Evolutionary conservation across 2,113 vertebrate species (phyloP), one percentile per base, ranked within the genome.

Genomic region (Crypturellus undulatus): DNA sequence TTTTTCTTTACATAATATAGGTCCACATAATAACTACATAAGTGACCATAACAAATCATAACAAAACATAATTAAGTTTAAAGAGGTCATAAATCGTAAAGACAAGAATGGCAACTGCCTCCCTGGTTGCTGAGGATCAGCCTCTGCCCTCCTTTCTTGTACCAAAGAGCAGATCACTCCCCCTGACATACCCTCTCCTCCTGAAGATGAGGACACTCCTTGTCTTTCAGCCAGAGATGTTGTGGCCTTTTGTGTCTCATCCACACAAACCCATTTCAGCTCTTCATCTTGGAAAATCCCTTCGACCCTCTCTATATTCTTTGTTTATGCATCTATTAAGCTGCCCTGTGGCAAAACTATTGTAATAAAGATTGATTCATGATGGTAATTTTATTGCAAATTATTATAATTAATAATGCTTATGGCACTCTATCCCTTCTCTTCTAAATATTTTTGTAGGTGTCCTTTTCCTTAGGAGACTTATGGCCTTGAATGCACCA

Each of bases 131-230:
- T 52, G 9, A 83, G 12, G 38, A 83, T 36, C 56, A 76, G 63
- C 8, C 7, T 20, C 38, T 81, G 45, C 5, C 13, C 21, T 76
- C 18, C 51, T 9, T 72, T 9, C 56, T 79, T 0, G 0, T 1
- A 0, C 32, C 4, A 0, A 24, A 75, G 38, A 3, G n/a, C 28
- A 51, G 18, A 6, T 54, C 14, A 17, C n/a, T 47, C 65, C 65
- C 17, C 65, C 38, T 2, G 0, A 5, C 28, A 40, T 52, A 58
- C 15, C 59, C 79, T 75, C 38, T 65, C 0, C 0, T 20, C 12
- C 47, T 49, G 21, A 49, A 49, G 47, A 16, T 84, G 84, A 51
- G 6, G 28, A 40, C 24, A 6, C 18, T 75, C 47, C 30, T 75
- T 9, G 2, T 54, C 30, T 72, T 73, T 30, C 64, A 92, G 40